Conservation (phyloP, 1,140 invertebrate species). For the Thrips palmi region DNA sequence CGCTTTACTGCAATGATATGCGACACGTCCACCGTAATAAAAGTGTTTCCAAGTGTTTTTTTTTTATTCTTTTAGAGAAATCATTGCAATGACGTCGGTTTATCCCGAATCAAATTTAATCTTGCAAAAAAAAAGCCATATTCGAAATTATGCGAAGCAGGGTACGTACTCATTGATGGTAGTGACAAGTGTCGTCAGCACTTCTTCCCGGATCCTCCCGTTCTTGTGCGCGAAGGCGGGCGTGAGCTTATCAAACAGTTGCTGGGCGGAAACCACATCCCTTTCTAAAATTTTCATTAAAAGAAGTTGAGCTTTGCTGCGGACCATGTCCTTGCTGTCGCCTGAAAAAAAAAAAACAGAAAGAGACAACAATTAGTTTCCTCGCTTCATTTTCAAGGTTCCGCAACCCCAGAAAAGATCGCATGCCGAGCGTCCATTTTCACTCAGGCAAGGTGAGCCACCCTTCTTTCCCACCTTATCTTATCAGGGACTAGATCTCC, state of each 20-base stretch:
- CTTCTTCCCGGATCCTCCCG: constrained; percentile 68
- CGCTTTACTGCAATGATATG: no score
- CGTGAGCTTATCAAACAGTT: constrained; percentile 57
- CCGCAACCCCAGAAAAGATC: no score
- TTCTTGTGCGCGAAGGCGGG: constrained; percentile 68
- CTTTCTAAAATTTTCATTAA: constrained; percentile 62
- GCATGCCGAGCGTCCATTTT: no score
- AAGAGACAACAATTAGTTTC: no score
- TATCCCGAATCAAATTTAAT: constrained; percentile 2
- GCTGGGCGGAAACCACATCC: constrained; percentile 56
- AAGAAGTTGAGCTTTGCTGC: constrained; percentile 63
- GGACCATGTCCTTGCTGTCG: constrained; percentile 65
- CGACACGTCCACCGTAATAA: no score
- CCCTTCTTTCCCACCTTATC: no score
- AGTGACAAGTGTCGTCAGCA: constrained; percentile 54
- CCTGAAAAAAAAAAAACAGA: constrained; percentile 28
- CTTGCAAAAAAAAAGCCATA: not conserved
- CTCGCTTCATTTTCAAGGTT: not conserved
- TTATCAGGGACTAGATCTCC: no score
- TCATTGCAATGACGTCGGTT: not conserved
- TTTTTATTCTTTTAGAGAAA: constrained; percentile 10
- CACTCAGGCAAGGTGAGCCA: no score
- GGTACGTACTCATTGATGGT: constrained; percentile 59
- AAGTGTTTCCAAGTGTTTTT: no score
- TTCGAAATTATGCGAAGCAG: not conserved